Conservation (phyloP, 2,113 vertebrate species). For the Petromus typicus region DNA sequence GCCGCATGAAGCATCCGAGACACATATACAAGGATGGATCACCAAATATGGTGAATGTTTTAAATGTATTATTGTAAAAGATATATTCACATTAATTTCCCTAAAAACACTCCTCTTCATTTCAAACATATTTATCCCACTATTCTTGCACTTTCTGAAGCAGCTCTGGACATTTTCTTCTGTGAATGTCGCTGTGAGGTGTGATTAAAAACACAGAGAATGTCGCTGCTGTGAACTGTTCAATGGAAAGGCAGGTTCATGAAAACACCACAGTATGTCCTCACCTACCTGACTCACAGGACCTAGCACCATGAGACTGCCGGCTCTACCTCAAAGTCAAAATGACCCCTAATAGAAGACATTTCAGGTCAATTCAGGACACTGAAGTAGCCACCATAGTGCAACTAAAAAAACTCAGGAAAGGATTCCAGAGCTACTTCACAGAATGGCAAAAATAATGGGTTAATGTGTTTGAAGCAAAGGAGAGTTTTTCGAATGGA, state of each 20-base stretch:
- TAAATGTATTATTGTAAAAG: background rate
- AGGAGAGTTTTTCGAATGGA: no score
- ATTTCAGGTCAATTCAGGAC: no score
- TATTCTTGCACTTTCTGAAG: background rate
- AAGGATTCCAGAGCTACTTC: no score
- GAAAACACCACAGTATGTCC: background rate
- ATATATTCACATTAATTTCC: background rate
- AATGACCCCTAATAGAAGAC: no score
- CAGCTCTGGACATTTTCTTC: background rate
- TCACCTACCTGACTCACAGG: background rate
- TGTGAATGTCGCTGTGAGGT: background rate
- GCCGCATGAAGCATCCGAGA: background rate
- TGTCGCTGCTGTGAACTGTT: background rate
- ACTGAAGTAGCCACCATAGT: no score
- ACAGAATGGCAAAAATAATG: no score
- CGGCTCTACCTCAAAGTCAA: no score
- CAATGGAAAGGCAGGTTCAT: background rate
- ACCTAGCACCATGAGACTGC: no score
- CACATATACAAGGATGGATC: background rate
- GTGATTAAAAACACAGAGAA: background rate
- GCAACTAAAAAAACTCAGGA: no score
- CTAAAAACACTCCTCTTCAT: background rate
- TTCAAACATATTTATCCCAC: background rate
- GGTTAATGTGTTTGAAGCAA: no score
- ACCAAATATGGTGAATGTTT: background rate